These are phyloP conservation scores for Malurus leucopterus DNA, from an alignment of 2,797 vertebrate species.

Conservation along the genomic window DNA sequence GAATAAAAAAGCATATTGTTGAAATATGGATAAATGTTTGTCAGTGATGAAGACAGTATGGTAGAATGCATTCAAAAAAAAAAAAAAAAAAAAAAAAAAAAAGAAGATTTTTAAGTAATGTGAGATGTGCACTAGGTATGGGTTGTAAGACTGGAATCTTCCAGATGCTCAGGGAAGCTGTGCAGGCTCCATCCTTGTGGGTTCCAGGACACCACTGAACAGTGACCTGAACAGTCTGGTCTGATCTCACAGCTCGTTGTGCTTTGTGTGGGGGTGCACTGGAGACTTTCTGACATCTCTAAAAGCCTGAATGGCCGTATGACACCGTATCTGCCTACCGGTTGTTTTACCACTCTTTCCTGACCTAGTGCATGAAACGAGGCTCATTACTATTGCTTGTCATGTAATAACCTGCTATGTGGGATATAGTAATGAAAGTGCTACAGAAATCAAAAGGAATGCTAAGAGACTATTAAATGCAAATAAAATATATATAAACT, in stretches of 20 bases:
- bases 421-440: not conserved
- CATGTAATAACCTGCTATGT: not conserved
- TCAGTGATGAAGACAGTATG: not conserved
- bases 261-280: not conserved
- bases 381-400: not conserved
- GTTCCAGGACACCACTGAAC: not conserved
- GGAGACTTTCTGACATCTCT: not conserved
- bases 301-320: not conserved
- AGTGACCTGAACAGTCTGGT: not conserved
- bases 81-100: no score
- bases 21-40: not conserved
- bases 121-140: not conserved
- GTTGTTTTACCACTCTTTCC: not conserved
- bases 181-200: not conserved
- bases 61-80: not conserved
- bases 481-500: not conserved
- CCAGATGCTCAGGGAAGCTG: not conserved
- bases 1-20: not conserved
- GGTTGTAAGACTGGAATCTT: not conserved
- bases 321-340: not conserved
- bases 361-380: not conserved
- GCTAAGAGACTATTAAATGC: not conserved
- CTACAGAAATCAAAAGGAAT: not conserved
- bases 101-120: not conserved
- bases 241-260: not conserved